Evolutionary conservation across 1,140 invertebrate genomes (phyloP), one percentile per base, ranked within the genome.

Genomic region (Bilobella aurantiaca): DNA sequence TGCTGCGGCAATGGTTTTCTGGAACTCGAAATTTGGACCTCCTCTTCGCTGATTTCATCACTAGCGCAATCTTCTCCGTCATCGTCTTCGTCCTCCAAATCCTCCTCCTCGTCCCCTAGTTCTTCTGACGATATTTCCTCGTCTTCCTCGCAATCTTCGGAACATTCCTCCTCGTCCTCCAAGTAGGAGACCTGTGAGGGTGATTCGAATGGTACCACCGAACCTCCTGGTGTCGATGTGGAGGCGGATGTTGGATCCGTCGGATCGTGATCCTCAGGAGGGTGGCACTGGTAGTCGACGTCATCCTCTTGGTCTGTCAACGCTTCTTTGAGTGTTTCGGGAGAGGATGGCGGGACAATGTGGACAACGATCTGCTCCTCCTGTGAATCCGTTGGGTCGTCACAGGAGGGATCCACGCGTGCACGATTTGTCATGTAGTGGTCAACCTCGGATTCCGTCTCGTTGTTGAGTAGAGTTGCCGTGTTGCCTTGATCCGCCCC

Each of bases 371-470:
- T 21, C 30, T 3, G 23, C 3, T 58, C 29, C 23, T 58, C 57
- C 12, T 56, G 23, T 12, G 12, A 56, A 23, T 56, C 23, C 8
- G 16, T 29, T 2, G 57, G 5, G 12, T 25, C 23, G 30, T 12
- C 29, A 5, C 5, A 12, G 23, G 57, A 27, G 30, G 57, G 8
- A 29, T 29, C 21, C n/a, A n/a, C n/a, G n/a, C n/a, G n/a, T n/a
- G n/a, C n/a, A n/a, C n/a, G n/a, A n/a, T n/a, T n/a, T n/a, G n/a
- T n/a, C n/a, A 18, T 56, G 12, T 23, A 12, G 25, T 23, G 3
- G 23, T 53, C 49, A 68, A 60, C 56, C 62, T 64, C 66, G 58
- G 66, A 61, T 61, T 64, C 62, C 60, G 53, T 64, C 58, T 46
- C 34, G 62, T 60, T 61, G 61, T 67, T 67, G 49, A 28, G 30